These are phyloP conservation scores for Hucho hucho DNA, from an alignment of 2,113 vertebrate species.

Conservation along the genomic window DNA sequence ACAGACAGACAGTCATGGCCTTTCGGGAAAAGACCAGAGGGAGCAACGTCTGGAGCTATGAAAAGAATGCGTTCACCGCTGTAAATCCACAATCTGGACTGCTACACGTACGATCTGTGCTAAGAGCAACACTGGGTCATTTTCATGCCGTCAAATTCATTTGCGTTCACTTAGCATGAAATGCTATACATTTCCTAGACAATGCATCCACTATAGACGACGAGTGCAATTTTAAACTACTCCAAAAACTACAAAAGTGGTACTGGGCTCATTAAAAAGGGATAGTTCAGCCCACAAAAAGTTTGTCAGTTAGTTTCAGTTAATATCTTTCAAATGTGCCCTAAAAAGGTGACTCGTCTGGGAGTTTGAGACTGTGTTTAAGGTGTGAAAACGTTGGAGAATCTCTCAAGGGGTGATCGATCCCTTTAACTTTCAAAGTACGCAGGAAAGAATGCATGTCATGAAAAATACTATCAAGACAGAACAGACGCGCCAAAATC, in stretches of 20 bases:
- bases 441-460: no score
- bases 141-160: background rate
- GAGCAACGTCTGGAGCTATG: background rate
- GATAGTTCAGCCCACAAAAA: no score
- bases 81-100: background rate
- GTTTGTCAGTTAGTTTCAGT: no score
- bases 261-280: no score
- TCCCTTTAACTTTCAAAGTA: no score
- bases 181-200: background rate
- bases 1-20: slow-evolving; percentile 38
- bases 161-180: background rate
- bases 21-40: slow-evolving; percentile 20
- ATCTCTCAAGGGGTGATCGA: background rate
- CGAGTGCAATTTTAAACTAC: background rate
- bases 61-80: background rate
- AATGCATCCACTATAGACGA: background rate
- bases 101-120: background rate
- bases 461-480: no score
- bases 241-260: no score
- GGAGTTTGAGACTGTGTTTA: background rate
- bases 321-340: background rate
- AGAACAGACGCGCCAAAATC: no score
- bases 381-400: background rate
- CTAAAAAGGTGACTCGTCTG: background rate
- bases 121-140: slow-evolving; percentile 14